Conservation (phyloP, 1,140 invertebrate species). For the Drosophila subobscura region DNA sequence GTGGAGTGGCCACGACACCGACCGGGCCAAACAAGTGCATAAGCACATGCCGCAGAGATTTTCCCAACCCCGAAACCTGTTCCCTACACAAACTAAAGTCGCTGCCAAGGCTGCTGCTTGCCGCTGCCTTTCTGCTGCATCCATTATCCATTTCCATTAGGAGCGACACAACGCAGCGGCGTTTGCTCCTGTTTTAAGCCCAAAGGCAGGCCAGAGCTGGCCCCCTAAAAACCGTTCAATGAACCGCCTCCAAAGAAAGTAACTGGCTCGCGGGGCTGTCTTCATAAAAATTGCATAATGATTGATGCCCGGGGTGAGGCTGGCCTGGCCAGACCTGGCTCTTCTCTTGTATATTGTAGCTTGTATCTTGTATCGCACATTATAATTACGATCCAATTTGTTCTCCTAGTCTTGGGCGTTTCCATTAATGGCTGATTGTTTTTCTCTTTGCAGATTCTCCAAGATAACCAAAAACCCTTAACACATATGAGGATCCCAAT, state of each 20-base stretch:
- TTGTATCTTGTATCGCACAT: constrained; percentile 29
- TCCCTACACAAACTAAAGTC: constrained; percentile 46
- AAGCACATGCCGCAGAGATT: constrained; percentile 44
- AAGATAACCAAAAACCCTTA: too few species aligned
- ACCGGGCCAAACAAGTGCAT: constrained; percentile 48
- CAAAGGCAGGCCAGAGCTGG: constrained; percentile 29
- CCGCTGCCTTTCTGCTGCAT: constrained; percentile 1
- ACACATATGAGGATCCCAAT: too few species aligned
- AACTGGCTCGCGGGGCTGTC: neutral
- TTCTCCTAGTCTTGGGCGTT: constrained; percentile 5
- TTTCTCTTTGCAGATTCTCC: neutral
- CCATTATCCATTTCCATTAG: constrained; percentile 37
- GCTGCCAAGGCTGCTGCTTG: constrained; percentile 32
- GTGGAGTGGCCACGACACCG: constrained; percentile 38
- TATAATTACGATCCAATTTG: constrained; percentile 25
- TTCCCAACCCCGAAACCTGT: constrained; percentile 61
- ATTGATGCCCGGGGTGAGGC: constrained; percentile 31
- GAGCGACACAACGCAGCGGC: constrained; percentile 34
- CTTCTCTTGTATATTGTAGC: too few species aligned
- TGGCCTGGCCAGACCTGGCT: neutral
- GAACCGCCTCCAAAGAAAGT: constrained; percentile 49
- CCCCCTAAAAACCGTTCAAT: constrained; percentile 18
- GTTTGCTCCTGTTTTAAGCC: constrained; percentile 45
- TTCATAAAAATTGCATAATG: constrained; percentile 43
- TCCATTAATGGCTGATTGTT: constrained; percentile 22